Evolutionary conservation across 1,140 invertebrate genomes (phyloP).

Genomic region (Telenomus remus): DNA sequence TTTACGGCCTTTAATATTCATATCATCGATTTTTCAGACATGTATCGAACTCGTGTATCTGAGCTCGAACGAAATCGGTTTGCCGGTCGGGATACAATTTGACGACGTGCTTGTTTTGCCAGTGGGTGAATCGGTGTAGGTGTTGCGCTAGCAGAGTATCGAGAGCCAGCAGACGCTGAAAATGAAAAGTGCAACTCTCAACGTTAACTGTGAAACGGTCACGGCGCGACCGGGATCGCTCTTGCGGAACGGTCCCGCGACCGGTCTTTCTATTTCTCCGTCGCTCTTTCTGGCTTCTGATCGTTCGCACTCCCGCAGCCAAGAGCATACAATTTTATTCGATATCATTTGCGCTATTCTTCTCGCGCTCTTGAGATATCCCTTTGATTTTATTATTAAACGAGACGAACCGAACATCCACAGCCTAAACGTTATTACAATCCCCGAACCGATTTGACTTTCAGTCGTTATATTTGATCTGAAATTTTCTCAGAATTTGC

Average conservation of each 20-base stretch:
- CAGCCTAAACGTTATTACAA: too few species aligned
- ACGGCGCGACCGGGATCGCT: constrained; percentile 55
- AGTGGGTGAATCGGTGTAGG: constrained; percentile 30
- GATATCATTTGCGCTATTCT: constrained; percentile 20
- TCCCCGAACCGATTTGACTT: too few species aligned
- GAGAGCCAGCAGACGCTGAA: constrained; percentile 61
- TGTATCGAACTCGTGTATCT: constrained; percentile 39
- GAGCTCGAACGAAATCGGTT: constrained; percentile 19
- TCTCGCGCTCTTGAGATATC: not conserved
- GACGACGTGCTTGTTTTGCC: constrained; percentile 20
- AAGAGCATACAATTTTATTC: constrained; percentile 15
- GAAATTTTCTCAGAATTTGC: too few species aligned
- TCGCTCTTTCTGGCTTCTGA: constrained; percentile 50
- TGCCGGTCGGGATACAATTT: constrained; percentile 12
- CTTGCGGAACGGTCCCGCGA: constrained; percentile 57
- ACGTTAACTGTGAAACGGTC: constrained; percentile 57
- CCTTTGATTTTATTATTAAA: too few species aligned
- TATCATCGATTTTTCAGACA: constrained; percentile 27
- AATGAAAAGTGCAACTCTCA: constrained; percentile 65
- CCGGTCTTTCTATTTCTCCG: constrained; percentile 56
- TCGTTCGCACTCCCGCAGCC: constrained; percentile 33
- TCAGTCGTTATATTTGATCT: too few species aligned
- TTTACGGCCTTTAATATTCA: constrained; percentile 28
- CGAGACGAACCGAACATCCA: too few species aligned
- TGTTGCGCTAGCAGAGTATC: constrained; percentile 38